These are phyloP conservation scores for Mimumesa dahlbomi DNA, from an alignment of 2,888 invertebrate species.

Conservation along the genomic window DNA sequence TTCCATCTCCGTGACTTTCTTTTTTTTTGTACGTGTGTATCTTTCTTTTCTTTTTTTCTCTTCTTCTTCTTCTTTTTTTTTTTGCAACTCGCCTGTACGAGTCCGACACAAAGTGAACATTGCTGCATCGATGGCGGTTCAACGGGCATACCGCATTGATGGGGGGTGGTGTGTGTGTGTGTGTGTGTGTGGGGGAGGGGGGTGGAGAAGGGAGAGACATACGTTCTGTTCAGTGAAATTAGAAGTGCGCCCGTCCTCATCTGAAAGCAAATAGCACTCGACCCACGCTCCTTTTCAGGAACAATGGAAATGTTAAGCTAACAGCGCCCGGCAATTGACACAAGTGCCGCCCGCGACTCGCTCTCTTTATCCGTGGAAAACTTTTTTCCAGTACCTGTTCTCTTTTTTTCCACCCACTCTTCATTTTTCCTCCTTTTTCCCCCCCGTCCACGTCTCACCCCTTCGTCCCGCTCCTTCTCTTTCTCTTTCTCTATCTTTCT, in stretches of 20 bases:
- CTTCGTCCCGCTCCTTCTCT: not conserved
- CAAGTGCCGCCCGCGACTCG: slow-evolving; percentile 70
- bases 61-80: not conserved
- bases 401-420: slow-evolving; percentile 37
- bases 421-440: slow-evolving; percentile 20
- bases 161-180: not conserved
- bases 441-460: slow-evolving; percentile 14
- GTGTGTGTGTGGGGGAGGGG: no score
- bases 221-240: slow-evolving; percentile 61
- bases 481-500: not conserved
- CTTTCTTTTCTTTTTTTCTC: no score
- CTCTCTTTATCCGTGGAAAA: slow-evolving; percentile 64
- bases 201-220: slow-evolving; percentile 26
- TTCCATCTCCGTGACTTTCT: no score
- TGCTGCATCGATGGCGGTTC: slow-evolving; percentile 27
- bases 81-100: not conserved
- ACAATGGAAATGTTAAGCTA: slow-evolving; percentile 69
- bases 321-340: slow-evolving; percentile 72
- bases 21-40: no score
- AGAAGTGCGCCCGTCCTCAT: slow-evolving; percentile 63
- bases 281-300: slow-evolving; percentile 65
- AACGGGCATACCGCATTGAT: not conserved
- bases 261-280: slow-evolving; percentile 70
- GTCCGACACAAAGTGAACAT: slow-evolving; percentile 11
- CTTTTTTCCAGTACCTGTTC: slow-evolving; percentile 53